Evolutionary conservation across 1,140 invertebrate species (phyloP).

Genomic region (Drosophila triauraria): DNA sequence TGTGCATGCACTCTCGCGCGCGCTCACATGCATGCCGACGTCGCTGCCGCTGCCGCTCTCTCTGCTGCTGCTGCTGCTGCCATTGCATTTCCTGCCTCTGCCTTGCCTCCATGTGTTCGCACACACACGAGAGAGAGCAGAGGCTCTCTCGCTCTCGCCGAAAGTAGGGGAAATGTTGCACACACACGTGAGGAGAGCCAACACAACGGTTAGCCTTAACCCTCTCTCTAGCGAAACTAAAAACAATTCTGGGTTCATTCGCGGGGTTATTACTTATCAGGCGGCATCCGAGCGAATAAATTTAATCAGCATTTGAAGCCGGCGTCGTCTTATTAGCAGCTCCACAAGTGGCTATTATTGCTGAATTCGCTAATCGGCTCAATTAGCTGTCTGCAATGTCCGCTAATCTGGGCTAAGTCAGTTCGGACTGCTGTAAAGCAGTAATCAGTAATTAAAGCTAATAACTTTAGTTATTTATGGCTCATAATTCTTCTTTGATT

Average conservation of each 20-base stretch:
- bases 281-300: conserved; percentile 17
- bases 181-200: conserved; percentile 19
- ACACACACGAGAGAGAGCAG: conserved; percentile 26
- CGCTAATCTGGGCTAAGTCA: conserved; percentile 9
- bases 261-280: conserved; percentile 23
- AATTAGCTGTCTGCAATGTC: neutral
- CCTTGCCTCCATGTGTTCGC: conserved; percentile 39
- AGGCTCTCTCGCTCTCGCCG: conserved; percentile 37
- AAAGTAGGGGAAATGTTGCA: conserved; percentile 70
- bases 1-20: conserved; percentile 56
- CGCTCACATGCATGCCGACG: conserved; percentile 38
- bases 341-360: conserved; percentile 13
- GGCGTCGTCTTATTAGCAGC: conserved; percentile 13
- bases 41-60: conserved; percentile 31
- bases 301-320: conserved; percentile 2
- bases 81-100: conserved; percentile 49
- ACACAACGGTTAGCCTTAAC: conserved; percentile 43
- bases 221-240: conserved; percentile 2
- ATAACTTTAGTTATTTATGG: neutral
- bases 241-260: conserved; percentile 9
- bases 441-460: neutral
- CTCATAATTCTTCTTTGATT: neutral
- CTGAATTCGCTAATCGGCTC: conserved; percentile 6
- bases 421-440: neutral
- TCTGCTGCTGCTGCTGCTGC: conserved; percentile 3